A percentile compares a stretch with the other conserved stretches of the same genome.
phyloP scores from a whole-genome alignment of 2,888 invertebrate genomes.

The Amiota minor region DNA sequence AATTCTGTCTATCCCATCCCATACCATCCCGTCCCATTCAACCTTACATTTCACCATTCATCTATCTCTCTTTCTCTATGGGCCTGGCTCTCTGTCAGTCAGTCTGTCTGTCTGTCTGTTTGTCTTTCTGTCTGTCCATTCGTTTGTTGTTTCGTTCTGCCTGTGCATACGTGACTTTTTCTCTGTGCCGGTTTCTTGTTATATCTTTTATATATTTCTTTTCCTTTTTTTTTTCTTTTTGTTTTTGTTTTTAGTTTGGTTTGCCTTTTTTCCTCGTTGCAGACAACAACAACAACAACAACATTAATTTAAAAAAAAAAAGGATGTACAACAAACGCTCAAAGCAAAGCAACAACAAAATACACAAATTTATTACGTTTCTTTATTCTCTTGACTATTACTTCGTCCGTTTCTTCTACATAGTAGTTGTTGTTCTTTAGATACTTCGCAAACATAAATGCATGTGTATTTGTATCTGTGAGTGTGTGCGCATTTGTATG shows the following conservation, averaged over 20 bases:
- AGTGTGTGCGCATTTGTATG: no score
- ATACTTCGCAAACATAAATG: no score
- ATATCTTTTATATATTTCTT: background rate
- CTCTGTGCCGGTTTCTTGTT: slow-evolving; percentile 55
- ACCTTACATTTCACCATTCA: background rate
- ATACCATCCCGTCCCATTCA: no score
- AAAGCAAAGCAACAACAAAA: background rate
- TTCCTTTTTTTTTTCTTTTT: slow-evolving; percentile 43
- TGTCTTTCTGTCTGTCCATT: slow-evolving; percentile 2
- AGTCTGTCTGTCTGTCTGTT: slow-evolving; percentile 33
- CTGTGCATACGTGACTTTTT: slow-evolving; percentile 61
- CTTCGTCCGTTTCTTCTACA: background rate
- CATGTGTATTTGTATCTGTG: no score
- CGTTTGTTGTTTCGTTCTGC: slow-evolving; percentile 32
- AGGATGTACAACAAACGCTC: slow-evolving; percentile 50
- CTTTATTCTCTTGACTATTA: background rate
- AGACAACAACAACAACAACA: slow-evolving; percentile 37
- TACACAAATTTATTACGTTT: slow-evolving; percentile 11
- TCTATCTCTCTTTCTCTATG: slow-evolving; percentile 56
- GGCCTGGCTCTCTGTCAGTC: slow-evolving; percentile 44
- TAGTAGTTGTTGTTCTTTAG: no score
- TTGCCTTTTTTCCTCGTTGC: background rate
- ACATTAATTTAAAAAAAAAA: slow-evolving; percentile 46
- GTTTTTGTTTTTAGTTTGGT: slow-evolving; percentile 14
- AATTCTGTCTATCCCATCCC: no score